Conservation (phyloP, 2,888 invertebrate genomes). For the Auanema sp. region DNA sequence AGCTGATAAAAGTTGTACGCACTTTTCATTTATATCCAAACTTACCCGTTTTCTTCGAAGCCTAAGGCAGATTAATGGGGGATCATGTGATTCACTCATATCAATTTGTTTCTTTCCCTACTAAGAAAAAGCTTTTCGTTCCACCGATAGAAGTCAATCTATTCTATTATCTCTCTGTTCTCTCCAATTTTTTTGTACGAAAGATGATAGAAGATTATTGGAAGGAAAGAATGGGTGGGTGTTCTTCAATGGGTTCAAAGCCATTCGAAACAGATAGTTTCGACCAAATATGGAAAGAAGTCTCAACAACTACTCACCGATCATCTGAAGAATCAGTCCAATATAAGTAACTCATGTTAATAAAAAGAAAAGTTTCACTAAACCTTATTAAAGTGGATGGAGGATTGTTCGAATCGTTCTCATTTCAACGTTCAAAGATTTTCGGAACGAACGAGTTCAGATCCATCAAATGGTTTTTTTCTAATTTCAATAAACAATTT, state of each 20-base stretch:
- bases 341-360: not conserved
- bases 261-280: constrained; percentile 26
- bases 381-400: constrained; percentile 22
- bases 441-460: constrained; percentile 18
- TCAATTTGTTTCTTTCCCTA: too few relatives aligned
- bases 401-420: constrained; percentile 28
- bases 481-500: not conserved
- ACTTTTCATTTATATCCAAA: too few relatives aligned
- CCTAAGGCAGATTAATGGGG: too few relatives aligned
- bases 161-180: too few relatives aligned
- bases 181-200: not conserved
- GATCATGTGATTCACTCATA: too few relatives aligned
- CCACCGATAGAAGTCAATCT: too few relatives aligned
- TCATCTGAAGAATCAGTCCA: not conserved
- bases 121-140: too few relatives aligned
- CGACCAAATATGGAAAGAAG: constrained; percentile 25
- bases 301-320: constrained; percentile 15
- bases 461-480: not conserved
- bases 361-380: not conserved
- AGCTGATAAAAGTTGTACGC: too few relatives aligned
- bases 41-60: too few relatives aligned
- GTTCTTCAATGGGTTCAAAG: constrained; percentile 23
- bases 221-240: constrained; percentile 25
- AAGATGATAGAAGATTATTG: not conserved
- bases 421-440: constrained; percentile 39